Conservation (phyloP, 2,888 invertebrate species). For the Ecdyonurus torrentis region DNA sequence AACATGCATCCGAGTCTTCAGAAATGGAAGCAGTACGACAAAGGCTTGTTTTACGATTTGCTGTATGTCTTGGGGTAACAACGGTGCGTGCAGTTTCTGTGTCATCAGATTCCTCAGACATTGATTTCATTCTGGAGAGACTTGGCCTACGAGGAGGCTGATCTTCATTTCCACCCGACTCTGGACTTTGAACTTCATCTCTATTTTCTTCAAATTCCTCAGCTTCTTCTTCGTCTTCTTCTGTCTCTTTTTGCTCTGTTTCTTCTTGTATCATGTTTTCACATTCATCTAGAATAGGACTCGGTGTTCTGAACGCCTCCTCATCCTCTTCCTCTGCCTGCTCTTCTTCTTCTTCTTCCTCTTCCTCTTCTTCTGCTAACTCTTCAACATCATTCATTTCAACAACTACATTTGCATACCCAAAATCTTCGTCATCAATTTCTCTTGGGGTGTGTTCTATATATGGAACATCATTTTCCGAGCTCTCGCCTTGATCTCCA, state of each 20-base stretch:
- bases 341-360: constrained; percentile 23
- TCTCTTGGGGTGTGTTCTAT: too few species aligned
- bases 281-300: background rate
- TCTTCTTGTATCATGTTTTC: too few species aligned
- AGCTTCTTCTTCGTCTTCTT: background rate
- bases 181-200: background rate
- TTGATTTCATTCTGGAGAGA: background rate
- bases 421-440: too few species aligned
- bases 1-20: background rate
- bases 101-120: constrained; percentile 1
- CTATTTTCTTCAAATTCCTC: constrained; percentile 6
- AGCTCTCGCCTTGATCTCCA: background rate
- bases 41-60: background rate
- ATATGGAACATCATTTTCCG: background rate
- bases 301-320: background rate
- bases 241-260: background rate
- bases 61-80: background rate
- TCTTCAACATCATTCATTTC: constrained; percentile 35
- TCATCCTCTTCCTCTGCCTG: constrained; percentile 20
- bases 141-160: background rate
- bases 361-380: constrained; percentile 32
- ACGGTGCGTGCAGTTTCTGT: background rate
- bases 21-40: background rate
- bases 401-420: constrained; percentile 18
- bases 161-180: background rate